Conservation (phyloP, 2,888 invertebrate genomes). For the Diarsia rubi region DNA sequence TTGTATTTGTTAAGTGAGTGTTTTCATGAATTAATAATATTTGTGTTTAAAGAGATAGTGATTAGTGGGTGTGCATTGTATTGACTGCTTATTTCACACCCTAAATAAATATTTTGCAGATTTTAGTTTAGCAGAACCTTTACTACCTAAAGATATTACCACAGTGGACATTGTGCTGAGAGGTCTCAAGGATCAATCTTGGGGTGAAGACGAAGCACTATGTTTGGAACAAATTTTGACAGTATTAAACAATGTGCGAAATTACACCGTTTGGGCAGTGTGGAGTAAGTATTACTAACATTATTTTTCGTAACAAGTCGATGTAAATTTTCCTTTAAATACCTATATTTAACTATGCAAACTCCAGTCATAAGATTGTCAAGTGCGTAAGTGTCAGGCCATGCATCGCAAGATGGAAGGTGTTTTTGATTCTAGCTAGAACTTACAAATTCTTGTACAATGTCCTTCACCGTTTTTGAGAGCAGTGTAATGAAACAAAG, state of each 20-base stretch:
- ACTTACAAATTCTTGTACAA: too few relatives aligned
- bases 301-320: too few relatives aligned
- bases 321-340: too few relatives aligned
- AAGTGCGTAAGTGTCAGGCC: too few relatives aligned
- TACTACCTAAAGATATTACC: slow-evolving; percentile 12
- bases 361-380: too few relatives aligned
- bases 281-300: slow-evolving; percentile 51
- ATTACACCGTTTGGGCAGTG: slow-evolving; percentile 57
- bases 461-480: neutral
- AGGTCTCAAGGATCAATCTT: slow-evolving; percentile 31
- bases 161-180: slow-evolving; percentile 46
- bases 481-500: neutral
- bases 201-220: slow-evolving; percentile 35
- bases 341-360: too few relatives aligned
- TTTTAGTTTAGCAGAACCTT: neutral
- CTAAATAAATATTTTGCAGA: slow-evolving; percentile 17
- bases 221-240: slow-evolving; percentile 46
- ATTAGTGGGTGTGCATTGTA: neutral
- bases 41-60: neutral
- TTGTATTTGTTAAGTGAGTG: slow-evolving; percentile 33
- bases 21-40: neutral
- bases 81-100: neutral
- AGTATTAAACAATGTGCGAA: slow-evolving; percentile 47
- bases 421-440: too few relatives aligned
- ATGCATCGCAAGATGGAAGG: too few relatives aligned